These are phyloP conservation scores for Butastur rufipennis DNA, from an alignment of 2,113 vertebrate species.

Conservation along the genomic window DNA sequence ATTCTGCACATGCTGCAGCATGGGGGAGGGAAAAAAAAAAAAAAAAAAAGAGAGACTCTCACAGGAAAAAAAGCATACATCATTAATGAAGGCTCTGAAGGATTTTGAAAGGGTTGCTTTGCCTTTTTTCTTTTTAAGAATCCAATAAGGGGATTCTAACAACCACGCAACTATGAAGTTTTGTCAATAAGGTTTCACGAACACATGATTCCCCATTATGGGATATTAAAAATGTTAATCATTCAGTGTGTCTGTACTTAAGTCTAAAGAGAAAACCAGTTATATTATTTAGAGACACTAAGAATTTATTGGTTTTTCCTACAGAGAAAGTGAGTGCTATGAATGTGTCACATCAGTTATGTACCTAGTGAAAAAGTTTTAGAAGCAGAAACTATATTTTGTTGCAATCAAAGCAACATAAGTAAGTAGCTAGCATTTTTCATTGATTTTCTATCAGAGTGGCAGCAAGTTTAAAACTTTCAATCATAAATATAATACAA, in stretches of 20 bases:
- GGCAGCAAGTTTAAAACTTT: background rate
- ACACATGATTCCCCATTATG: background rate
- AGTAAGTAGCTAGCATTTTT: background rate
- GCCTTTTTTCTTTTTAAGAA: constrained; percentile 7
- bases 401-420: background rate
- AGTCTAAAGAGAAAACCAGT: constrained; percentile 16
- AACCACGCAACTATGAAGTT: background rate
- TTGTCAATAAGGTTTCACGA: background rate
- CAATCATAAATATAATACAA: background rate
- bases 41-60: background rate
- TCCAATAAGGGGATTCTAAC: background rate
- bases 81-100: background rate
- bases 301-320: background rate
- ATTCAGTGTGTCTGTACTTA: constrained; percentile 12
- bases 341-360: background rate
- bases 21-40: background rate
- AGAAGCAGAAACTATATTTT: background rate
- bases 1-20: background rate
- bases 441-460: background rate
- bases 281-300: background rate
- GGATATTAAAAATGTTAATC: background rate
- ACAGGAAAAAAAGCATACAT: rapidly evolving
- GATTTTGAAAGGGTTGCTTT: background rate
- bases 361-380: background rate
- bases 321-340: background rate